Evolutionary conservation across 2,113 vertebrate species (phyloP).

Genomic region (Coreoperca whiteheadi): DNA sequence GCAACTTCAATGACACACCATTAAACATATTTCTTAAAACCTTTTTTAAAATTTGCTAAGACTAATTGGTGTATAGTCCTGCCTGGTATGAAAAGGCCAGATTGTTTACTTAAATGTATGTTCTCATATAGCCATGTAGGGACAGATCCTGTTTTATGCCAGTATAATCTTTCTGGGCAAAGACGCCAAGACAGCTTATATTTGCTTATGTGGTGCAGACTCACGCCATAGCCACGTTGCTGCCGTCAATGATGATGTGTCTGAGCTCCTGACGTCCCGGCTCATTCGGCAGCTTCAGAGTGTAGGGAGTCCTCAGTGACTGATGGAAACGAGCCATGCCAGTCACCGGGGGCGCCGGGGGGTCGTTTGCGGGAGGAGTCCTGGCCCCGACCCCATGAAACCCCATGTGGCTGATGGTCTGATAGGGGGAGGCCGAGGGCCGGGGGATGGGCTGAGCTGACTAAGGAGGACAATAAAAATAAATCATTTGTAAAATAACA

Average conservation of each 20-base stretch:
- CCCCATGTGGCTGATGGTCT: conserved; percentile 72
- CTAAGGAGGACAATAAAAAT: conserved; percentile 18
- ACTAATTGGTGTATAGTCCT: neutral
- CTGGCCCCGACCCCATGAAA: conserved; percentile 51
- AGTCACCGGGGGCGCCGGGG: conserved; percentile 84
- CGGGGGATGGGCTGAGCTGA: conserved; percentile 65
- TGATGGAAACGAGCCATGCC: conserved; percentile 93
- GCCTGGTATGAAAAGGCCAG: neutral
- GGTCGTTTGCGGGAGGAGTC: conserved; percentile 62
- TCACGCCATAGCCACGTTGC: conserved; percentile 98
- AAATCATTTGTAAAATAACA: neutral
- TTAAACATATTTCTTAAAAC: neutral
- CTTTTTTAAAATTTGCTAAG: no score
- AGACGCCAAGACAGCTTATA: no score
- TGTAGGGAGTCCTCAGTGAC: conserved; percentile 90
- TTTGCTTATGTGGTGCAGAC: conserved; percentile 69
- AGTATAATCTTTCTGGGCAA: neutral
- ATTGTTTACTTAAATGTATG: neutral
- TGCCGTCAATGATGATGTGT: conserved; percentile 96
- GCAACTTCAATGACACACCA: neutral
- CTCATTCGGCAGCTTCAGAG: conserved; percentile 91
- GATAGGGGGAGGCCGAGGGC: conserved; percentile 74
- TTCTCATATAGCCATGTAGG: neutral
- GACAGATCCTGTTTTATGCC: neutral
- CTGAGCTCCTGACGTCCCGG: conserved; percentile 87